Evolutionary conservation across 1,140 invertebrate species (phyloP), one percentile per base, ranked within the genome.

Genomic region (Tribolium madens): DNA sequence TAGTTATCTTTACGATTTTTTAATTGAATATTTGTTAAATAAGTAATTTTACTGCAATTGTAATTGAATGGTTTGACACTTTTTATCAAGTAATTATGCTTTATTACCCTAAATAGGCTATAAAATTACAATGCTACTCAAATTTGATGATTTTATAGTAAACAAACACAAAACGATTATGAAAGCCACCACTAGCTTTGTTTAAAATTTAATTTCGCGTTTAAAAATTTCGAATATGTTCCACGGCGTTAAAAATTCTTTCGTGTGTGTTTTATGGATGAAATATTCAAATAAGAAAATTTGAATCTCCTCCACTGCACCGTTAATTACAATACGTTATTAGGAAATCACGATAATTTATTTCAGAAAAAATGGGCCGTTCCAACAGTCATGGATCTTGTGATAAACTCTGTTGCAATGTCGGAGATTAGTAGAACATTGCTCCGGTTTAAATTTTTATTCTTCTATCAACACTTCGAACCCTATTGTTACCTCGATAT

Each of bases 341-440:
- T 26, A 26, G 21, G 21, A 26, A 26, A 26, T 26, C 21, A 5
- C 21, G 21, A 4, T 42, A 42, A 42, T 64, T 64, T 31, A 64
- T 33, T 14, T 7, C 2, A 33, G 26, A 33, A 64, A 21, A 33
- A 64, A 64, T 42, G 36, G 36, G 36, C 36, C 21, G 21, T 31
- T 33, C 14, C 21, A 64, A 64, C 18, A 64, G 57, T 64, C 57
- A 64, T 12, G 57, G 57, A 33, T 64, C 31, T 64, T 6, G 52
- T 33, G 57, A 64, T 64, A 64, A 64, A 31, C 57, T 64, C n/a
- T 64, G 57, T 64, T 33, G 57, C 21, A 64, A 64, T 64, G 31
- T 64, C 57, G 26, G 10, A 31, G 57, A 64, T 64, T 64, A 64
- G 21, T 33, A 64, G 57, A 64, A 13, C 57, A 33, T 64, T 64